Conservation (phyloP, 2,888 invertebrate genomes). For the Scaeva pyrastri region DNA sequence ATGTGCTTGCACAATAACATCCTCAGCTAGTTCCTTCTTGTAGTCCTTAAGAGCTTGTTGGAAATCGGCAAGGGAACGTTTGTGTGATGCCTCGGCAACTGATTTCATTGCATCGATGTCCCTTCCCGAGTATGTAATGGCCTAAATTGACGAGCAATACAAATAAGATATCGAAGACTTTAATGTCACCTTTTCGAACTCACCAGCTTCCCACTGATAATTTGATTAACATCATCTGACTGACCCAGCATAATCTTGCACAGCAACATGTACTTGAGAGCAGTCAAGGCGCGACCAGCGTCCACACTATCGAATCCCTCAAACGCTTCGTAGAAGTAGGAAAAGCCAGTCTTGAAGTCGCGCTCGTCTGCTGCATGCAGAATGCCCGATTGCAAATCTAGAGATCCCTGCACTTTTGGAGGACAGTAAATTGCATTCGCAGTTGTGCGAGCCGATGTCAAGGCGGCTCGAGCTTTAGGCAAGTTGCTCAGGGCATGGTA, state of each 20-base stretch:
- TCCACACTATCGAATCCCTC: conserved; percentile 99
- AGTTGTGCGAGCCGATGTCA: conserved; percentile 99
- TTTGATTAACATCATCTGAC: conserved; percentile 97
- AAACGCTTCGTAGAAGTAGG: conserved; percentile 99
- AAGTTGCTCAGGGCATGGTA: conserved; percentile 98
- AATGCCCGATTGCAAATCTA: conserved; percentile 99
- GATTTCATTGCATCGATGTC: conserved; percentile 99
- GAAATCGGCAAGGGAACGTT: conserved; percentile 98
- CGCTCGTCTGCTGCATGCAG: conserved; percentile 99
- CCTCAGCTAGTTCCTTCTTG: conserved; percentile 95
- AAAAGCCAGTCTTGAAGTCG: conserved; percentile 99
- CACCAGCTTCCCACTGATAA: conserved; percentile 96
- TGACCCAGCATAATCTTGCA: conserved; percentile 99
- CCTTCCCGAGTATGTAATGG: conserved; percentile 97
- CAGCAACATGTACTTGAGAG: conserved; percentile 99
- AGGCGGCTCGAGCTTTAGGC: conserved; percentile 97
- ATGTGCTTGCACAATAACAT: conserved; percentile 98
- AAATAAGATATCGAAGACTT: background rate
- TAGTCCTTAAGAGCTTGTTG: conserved; percentile 94
- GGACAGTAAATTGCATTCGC: conserved; percentile 99
- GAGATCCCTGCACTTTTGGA: conserved; percentile 98
- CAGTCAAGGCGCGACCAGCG: conserved; percentile 94
- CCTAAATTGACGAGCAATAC: conserved; percentile 82
- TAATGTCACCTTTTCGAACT: conserved; percentile 45
- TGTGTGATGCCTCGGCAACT: conserved; percentile 97